Evolutionary conservation across 1,140 invertebrate species (phyloP), one percentile per base, ranked within the genome.

Genomic region (Eubasilissa regina): DNA sequence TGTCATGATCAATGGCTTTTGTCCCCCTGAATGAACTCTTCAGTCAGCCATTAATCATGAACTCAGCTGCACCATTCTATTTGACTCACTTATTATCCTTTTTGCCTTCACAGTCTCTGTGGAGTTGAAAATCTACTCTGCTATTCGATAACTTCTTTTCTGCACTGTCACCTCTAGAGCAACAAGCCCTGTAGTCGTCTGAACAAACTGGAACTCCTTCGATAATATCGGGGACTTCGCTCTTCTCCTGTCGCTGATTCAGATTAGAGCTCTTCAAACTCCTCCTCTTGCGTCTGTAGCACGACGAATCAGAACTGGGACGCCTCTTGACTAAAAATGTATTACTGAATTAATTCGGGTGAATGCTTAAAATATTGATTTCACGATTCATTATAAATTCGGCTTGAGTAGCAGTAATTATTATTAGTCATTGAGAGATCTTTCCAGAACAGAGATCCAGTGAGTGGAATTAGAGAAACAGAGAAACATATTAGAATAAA

Each of bases 191-290:
- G 75, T 86, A 84, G 44, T 87, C 85, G n/a, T 84, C 85, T 0
- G 86, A 86, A 74, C 88, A 89, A 6, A 89, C 89, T 0, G 89
- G 89, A 7, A 90, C 89, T 9, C 87, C 89, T 77, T 90, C 89
- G 44, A 90, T 90, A 9, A 90, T 90, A 62, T 90, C 89, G 11
- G 89, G 89, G 25, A 89, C 88, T 82, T 89, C 89, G 35, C 83
- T 89, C 80, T 89, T 89, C 72, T 90, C 89, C 62, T 88, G 82
- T 74, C 87, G 86, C 6, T 35, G 25, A 74, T 85, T 85, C 45
- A 10, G 13, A 77, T 87, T 88, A 70, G 85, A 85, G 9, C 85
- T 85, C 45, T 83, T 83, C 25, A 87, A 83, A 53, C 87, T 85
- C 6, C 85, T 84, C 25, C 25, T 35, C 6, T 35, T 35, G 25